Percentiles rank a stretch among this genome's conserved stretches.
These are phyloP conservation scores for Hycleus cichorii DNA, from an alignment of 1,140 invertebrate species.

Conservation along the genomic window DNA sequence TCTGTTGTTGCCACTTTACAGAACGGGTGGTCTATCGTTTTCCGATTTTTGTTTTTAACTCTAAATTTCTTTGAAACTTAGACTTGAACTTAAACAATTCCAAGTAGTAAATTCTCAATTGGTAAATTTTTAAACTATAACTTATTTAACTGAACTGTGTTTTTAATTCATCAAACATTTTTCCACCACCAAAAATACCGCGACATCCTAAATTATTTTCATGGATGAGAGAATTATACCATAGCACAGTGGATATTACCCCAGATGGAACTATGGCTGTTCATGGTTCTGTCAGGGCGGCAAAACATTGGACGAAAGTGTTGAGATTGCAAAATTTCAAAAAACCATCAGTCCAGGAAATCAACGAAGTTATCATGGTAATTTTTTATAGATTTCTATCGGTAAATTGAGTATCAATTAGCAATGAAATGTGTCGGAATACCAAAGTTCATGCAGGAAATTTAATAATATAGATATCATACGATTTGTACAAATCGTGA, in stretches of 20 bases:
- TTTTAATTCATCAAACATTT: neutral
- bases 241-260: slow-evolving; percentile 13
- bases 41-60: no score
- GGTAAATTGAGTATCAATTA: no score
- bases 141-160: neutral
- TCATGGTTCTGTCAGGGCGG: slow-evolving; percentile 43
- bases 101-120: no score
- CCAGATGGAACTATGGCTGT: slow-evolving; percentile 25
- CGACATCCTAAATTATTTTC: neutral
- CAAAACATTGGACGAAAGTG: slow-evolving; percentile 51
- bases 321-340: slow-evolving; percentile 43
- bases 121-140: neutral
- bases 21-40: no score
- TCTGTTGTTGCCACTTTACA: neutral
- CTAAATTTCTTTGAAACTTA: no score
- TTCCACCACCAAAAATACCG: neutral
- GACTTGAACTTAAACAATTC: no score
- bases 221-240: neutral
- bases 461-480: no score
- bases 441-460: no score
- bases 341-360: slow-evolving; percentile 43
- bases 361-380: slow-evolving; percentile 41
- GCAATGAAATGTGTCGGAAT: no score
- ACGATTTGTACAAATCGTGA: no score
- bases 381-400: no score